Evolutionary conservation across 2,113 vertebrate species (phyloP), one percentile per base, ranked within the genome.

Genomic region (Esox niger): DNA sequence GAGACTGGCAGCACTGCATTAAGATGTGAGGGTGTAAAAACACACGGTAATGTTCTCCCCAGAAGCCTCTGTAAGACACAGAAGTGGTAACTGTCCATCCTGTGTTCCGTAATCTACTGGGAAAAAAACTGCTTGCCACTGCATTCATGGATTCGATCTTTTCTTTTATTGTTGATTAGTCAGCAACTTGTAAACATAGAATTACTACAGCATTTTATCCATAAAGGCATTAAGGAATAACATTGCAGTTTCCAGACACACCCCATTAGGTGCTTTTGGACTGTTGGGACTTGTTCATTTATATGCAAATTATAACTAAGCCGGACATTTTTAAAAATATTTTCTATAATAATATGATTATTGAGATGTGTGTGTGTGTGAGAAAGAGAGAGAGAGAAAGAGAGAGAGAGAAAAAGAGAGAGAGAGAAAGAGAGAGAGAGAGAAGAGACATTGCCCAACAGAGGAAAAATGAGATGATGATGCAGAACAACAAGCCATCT

Each of bases 81-180:
- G n/a, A n/a, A n/a, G n/a, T n/a, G n/a, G n/a, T n/a, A n/a, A n/a
- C n/a, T n/a, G n/a, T n/a, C n/a, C n/a, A n/a, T n/a, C n/a, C n/a
- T n/a, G n/a, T n/a, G n/a, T n/a, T n/a, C n/a, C n/a, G n/a, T n/a
- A 21, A 21, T 72, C 13, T 17, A 43, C 38, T 31, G 49, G n/a
- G n/a, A 46, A 70, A 47, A 52, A 69, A 81, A 73, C 27, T 66
- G 67, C 75, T 71, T 72, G 72, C 52, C 33, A 64, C 47, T 61
- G 61, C 38, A 11, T 49, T 67, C 67, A 13, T 10, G 66, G 46
- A 81, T 71, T 68, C 71, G 55, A 82, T 78, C 71, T 62, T n/a
- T 78, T 38, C 43, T 64, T 77, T 75, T n/a, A 68, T 60, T 58
- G 9, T 35, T 35, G 54, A 64, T 21, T 57, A 56, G 38, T 68